Percentiles rank a stretch among this genome's conserved stretches.
These are phyloP conservation scores for Drosophila parthenogenetica DNA, from an alignment of 2,888 invertebrate species.

Conservation along the genomic window DNA sequence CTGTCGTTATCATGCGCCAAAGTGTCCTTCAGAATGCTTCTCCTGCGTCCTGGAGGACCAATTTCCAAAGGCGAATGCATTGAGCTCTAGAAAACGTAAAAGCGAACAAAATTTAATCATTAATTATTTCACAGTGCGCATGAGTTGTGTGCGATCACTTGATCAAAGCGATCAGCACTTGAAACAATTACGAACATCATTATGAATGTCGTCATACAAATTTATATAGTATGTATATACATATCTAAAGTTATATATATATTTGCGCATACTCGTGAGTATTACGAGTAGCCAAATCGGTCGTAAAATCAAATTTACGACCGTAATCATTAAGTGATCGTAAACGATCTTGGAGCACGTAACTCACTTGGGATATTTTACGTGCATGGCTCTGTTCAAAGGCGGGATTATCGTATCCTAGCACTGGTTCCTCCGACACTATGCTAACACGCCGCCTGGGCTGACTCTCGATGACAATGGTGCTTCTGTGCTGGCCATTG, in stretches of 20 bases:
- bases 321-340: constrained; percentile 14
- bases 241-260: no score
- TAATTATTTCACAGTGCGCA: constrained; percentile 1
- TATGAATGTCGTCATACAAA: constrained; percentile 38
- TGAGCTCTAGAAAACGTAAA: constrained; percentile 83
- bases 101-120: not conserved
- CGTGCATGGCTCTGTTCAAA: constrained; percentile 87
- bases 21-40: constrained; percentile 89
- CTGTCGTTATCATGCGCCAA: constrained; percentile 83
- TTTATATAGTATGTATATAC: not conserved
- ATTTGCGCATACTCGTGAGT: not conserved
- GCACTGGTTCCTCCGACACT: constrained; percentile 86
- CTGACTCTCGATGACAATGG: constrained; percentile 82
- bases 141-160: constrained; percentile 8
- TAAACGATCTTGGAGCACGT: constrained; percentile 40
- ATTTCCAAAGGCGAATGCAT: constrained; percentile 87
- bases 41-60: constrained; percentile 88
- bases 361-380: constrained; percentile 84
- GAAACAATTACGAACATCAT: constrained; percentile 29
- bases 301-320: constrained; percentile 17
- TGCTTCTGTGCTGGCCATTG: constrained; percentile 59
- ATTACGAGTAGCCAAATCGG: constrained; percentile 13
- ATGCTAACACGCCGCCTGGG: constrained; percentile 88
- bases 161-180: constrained; percentile 17
- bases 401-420: constrained; percentile 88